Evolutionary conservation across 2,888 invertebrate genomes (phyloP).

Genomic region (Dryobota labecula): DNA sequence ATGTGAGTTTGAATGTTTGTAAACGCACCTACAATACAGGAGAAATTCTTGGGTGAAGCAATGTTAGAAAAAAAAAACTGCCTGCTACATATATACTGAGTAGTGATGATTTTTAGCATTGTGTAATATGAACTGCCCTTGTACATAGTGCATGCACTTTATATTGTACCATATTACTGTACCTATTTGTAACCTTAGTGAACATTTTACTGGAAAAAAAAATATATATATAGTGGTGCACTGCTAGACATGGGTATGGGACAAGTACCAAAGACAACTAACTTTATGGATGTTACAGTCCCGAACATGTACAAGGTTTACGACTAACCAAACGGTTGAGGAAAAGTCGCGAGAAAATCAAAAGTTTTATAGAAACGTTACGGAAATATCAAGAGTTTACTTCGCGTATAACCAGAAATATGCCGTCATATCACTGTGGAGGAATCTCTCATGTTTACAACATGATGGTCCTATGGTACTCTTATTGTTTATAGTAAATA

Average conservation of each 20-base stretch:
- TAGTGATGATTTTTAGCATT: not conserved
- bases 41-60: no score
- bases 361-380: constrained; percentile 34
- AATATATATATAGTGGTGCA: no score
- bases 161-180: no score
- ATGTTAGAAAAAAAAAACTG: no score
- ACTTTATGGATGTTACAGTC: constrained; percentile 22
- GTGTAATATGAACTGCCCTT: not conserved
- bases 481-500: not conserved
- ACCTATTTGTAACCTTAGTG: no score
- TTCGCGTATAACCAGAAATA: constrained; percentile 14
- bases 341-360: constrained; percentile 28
- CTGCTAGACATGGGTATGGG: no score
- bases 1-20: no score
- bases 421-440: not conserved
- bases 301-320: constrained; percentile 40
- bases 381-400: constrained; percentile 14
- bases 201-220: no score
- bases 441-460: not conserved
- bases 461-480: not conserved
- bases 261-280: not conserved
- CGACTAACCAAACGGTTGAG: constrained; percentile 44
- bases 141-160: no score
- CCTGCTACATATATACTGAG: no score
- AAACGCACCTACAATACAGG: no score